Conservation (phyloP, 1,140 invertebrate species). For the Neoseiulus cucumeris region DNA sequence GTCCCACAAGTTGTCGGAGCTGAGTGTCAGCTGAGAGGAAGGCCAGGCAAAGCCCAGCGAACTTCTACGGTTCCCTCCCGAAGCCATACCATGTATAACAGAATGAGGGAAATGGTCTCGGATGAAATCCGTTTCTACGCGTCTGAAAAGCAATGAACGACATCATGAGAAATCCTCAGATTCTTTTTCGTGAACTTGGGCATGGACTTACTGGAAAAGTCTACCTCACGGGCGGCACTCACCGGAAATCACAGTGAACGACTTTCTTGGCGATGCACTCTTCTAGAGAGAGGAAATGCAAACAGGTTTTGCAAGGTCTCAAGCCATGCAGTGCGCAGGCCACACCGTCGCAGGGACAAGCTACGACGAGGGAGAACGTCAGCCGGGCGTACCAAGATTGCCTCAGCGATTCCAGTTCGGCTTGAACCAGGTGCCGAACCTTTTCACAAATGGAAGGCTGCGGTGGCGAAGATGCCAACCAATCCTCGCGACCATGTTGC, state of each 20-base stretch:
- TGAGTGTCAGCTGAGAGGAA: constrained; percentile 11
- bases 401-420: constrained; percentile 25
- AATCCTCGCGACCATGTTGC: background rate
- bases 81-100: constrained; percentile 13
- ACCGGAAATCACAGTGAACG: constrained; percentile 16
- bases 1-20: constrained; percentile 6
- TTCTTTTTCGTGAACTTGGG: constrained; percentile 19
- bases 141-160: constrained; percentile 18
- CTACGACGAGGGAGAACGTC: constrained; percentile 25
- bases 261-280: constrained; percentile 31
- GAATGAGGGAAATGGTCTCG: constrained; percentile 28
- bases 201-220: constrained; percentile 27
- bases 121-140: constrained; percentile 28
- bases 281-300: constrained; percentile 31
- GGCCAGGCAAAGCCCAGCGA: background rate
- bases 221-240: constrained; percentile 8
- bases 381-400: constrained; percentile 29
- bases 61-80: background rate
- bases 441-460: constrained; percentile 6
- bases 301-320: constrained; percentile 25
- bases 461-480: background rate
- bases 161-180: no score
- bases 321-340: constrained; percentile 25
- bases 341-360: constrained; percentile 26
- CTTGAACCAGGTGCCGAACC: constrained; percentile 31